These are phyloP conservation scores for Hartigia nigra DNA, from an alignment of 2,888 invertebrate genomes.

Conservation along the genomic window DNA sequence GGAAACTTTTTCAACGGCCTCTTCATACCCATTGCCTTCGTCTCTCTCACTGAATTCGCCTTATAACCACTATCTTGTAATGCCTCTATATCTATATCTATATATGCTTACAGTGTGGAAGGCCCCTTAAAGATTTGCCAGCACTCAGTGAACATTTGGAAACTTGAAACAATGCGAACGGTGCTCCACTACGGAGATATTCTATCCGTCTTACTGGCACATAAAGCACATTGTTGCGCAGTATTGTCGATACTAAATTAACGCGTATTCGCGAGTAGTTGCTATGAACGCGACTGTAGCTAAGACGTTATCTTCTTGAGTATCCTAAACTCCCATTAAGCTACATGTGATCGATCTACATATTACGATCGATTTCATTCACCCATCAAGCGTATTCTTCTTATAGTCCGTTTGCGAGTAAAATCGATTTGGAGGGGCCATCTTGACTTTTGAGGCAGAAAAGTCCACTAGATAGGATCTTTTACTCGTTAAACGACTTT, in stretches of 20 bases:
- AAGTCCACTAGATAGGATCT: background rate
- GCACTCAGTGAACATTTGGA: background rate
- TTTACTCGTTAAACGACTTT: background rate
- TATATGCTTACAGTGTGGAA: background rate
- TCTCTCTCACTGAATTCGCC: background rate
- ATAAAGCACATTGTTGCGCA: conserved; percentile 5
- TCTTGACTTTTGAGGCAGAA: background rate
- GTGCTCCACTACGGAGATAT: conserved; percentile 1
- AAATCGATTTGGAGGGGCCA: background rate
- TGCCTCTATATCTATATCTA: background rate
- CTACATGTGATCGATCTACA: background rate
- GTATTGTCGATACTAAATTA: conserved; percentile 27
- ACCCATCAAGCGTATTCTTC: background rate
- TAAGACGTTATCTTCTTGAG: background rate
- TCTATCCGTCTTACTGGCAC: background rate
- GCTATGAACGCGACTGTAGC: background rate
- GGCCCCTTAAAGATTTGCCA: background rate
- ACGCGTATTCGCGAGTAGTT: conserved; percentile 11
- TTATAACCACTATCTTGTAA: background rate
- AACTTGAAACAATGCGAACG: conserved; percentile 9
- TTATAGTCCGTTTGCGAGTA: background rate
- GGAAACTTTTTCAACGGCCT: background rate
- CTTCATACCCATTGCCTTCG: background rate
- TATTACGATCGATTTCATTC: background rate
- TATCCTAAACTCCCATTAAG: background rate